A percentile compares a stretch with the other conserved stretches of the same genome.
Conservation (phyloP, 1,140 invertebrate genomes). For the Eumaeus atala region DNA sequence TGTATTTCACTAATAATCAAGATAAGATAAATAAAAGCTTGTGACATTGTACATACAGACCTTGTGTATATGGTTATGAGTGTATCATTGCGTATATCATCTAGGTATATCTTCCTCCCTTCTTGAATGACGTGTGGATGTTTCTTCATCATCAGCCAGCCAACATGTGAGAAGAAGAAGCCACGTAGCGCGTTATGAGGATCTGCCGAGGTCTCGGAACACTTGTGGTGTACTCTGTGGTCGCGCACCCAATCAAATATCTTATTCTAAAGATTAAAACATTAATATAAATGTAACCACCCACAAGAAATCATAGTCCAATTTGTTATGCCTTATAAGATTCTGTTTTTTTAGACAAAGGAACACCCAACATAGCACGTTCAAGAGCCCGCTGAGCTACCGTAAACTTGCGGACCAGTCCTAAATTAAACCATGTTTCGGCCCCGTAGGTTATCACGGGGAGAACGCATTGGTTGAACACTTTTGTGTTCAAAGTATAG, state of each 20-base stretch:
- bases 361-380: too few species aligned
- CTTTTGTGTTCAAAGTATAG: too few species aligned
- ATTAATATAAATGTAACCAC: not conserved
- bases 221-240: conserved; percentile 93
- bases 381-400: too few species aligned
- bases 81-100: conserved; percentile 84
- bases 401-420: too few species aligned
- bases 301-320: too few species aligned
- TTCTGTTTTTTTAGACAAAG: too few species aligned
- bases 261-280: conserved; percentile 70
- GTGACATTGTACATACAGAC: conserved; percentile 55
- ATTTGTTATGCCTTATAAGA: too few species aligned
- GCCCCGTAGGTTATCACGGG: too few species aligned
- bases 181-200: conserved; percentile 92
- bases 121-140: conserved; percentile 86
- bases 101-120: conserved; percentile 85
- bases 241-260: conserved; percentile 84
- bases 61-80: conserved; percentile 83
- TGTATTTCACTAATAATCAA: too few species aligned
- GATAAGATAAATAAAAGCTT: too few species aligned
- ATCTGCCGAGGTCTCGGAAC: conserved; percentile 91
- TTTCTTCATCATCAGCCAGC: conserved; percentile 91
- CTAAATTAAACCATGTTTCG: too few species aligned
- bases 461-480: too few species aligned
- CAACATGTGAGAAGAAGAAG: conserved; percentile 94